These are phyloP conservation scores for Lithophane ornitopus DNA, from an alignment of 2,888 invertebrate species.

Conservation along the genomic window DNA sequence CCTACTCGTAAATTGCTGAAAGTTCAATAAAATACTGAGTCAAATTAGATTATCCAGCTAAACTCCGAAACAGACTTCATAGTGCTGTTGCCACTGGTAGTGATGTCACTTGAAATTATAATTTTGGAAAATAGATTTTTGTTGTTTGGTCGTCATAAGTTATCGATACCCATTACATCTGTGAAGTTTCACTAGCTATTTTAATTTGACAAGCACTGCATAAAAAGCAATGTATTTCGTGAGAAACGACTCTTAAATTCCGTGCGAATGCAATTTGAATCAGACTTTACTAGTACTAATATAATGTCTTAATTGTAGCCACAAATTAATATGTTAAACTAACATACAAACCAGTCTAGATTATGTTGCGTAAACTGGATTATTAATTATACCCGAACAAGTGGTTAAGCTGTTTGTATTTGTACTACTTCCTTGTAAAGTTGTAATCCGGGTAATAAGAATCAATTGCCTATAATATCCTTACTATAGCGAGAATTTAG, in stretches of 20 bases:
- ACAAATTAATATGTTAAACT: constrained; percentile 24
- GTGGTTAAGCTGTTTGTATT: constrained; percentile 16
- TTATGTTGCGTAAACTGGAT: constrained; percentile 20
- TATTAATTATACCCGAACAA: constrained; percentile 17
- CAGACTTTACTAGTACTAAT: neutral
- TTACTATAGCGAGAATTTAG: too few species aligned
- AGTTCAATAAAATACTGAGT: neutral
- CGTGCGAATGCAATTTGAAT: neutral
- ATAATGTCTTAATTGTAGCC: neutral
- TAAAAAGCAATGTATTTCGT: neutral
- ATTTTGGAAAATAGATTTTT: too few species aligned
- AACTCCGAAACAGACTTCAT: too few species aligned
- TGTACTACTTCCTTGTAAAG: constrained; percentile 3
- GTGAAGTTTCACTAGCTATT: neutral
- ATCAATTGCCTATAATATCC: neutral
- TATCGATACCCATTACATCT: neutral
- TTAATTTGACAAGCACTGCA: neutral
- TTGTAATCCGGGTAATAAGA: neutral
- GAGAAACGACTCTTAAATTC: neutral
- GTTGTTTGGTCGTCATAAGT: neutral
- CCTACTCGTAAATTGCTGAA: neutral
- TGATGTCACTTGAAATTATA: too few species aligned
- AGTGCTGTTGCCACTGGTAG: too few species aligned
- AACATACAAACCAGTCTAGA: constrained; percentile 9
- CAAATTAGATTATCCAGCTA: too few species aligned